Evolutionary conservation across 1,140 invertebrate genomes (phyloP), one percentile per base, ranked within the genome.

Genomic region (Oreohelix idahoensis): DNA sequence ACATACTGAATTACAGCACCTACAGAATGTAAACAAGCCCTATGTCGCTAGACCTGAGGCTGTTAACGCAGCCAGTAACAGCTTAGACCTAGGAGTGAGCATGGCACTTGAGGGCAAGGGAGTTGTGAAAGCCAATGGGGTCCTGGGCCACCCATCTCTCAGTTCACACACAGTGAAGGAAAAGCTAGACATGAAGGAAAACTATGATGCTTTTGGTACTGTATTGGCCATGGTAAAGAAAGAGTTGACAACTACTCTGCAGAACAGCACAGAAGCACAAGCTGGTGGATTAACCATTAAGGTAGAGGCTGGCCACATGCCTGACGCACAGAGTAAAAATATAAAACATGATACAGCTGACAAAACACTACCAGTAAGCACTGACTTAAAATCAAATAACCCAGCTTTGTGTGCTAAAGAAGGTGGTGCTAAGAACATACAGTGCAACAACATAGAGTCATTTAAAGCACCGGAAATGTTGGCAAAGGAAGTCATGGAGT

Each of bases 151-250:
- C 2, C 23, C 63, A 49, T 8, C 17, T 20, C 36, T 38, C 1
- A 38, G 29, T 2, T 29, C 75, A 49, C 13, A 63, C 35, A 20
- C 63, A 80, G 32, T 81, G 45, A 81, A 81, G 39, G 82, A 83
- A 66, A 83, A 85, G 49, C 36, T 83, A 45, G 74, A 83, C 36
- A 83, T 85, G 82, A 83, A 83, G 39, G 83, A 80, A 42, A 83
- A 86, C 70, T 69, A 79, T 66, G 83, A 86, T 26, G 49, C 83
- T 15, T 76, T 84, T 63, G 76, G 69, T 23, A 66, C 66, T 29
- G 73, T 81, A 0, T 51, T 86, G 35, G 39, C 76, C 51, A 83
- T 77, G 39, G 77, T 86, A 35, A 86, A 86, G 63, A 83, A 45
- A 23, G 85, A 86, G 51, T 70, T 86, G 35, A 83, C 82, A 0